phyloP scores from a whole-genome alignment of 2,888 invertebrate genomes.

The Pristionchus fissidentatus region DNA sequence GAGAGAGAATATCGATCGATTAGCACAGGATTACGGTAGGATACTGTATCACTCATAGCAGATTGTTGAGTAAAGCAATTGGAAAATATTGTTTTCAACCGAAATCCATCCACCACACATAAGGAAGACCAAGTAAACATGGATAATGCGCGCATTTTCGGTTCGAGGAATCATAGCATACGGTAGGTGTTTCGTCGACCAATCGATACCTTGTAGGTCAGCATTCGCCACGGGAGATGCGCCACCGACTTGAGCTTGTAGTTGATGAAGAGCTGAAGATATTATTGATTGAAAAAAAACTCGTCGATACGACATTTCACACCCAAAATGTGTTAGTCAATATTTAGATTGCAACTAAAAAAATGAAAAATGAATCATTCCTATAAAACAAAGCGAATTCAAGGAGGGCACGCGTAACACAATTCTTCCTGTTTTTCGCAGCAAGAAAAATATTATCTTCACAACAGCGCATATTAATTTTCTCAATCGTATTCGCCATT shows the following conservation, averaged over 20 bases:
- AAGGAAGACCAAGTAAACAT: neutral
- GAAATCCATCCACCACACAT: neutral
- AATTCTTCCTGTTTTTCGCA: too few species aligned
- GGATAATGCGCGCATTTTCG: neutral
- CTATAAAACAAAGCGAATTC: neutral
- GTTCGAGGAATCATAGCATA: neutral
- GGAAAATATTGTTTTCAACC: neutral
- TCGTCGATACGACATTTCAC: neutral
- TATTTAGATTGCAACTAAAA: neutral
- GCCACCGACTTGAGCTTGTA: conserved; percentile 99
- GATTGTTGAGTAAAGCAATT: neutral
- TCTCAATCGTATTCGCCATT: too few species aligned
- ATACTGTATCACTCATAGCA: neutral
- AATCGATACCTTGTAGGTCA: conserved; percentile 92
- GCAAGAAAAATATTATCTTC: too few species aligned
- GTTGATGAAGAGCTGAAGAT: conserved; percentile 88
- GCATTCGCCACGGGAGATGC: conserved; percentile 99
- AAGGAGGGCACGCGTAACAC: neutral
- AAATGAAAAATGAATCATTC: neutral
- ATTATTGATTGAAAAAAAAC: neutral
- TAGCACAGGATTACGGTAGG: neutral
- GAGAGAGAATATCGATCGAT: neutral
- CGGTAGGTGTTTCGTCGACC: too few species aligned
- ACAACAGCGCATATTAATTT: too few species aligned
- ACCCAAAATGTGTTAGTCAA: neutral